Conservation (phyloP, 1,140 invertebrate species). For the Arctopsyche grandis region DNA sequence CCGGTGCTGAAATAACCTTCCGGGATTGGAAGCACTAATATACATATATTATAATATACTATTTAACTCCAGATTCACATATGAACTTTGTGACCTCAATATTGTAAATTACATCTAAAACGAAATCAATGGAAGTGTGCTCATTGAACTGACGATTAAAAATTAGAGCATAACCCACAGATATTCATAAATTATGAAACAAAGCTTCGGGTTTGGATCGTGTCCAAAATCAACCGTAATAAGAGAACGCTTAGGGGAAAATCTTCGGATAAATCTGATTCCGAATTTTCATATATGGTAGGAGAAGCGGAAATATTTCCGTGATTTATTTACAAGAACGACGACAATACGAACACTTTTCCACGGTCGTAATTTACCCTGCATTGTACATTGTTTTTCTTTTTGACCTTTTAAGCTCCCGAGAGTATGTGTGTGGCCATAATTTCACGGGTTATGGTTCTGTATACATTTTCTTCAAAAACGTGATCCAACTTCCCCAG, state of each 20-base stretch:
- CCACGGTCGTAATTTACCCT: constrained; percentile 11
- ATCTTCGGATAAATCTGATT: neutral
- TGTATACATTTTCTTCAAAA: neutral
- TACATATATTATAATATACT: no score
- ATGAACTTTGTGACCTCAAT: no score
- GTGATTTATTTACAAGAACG: constrained; percentile 10
- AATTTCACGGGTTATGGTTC: constrained; percentile 23
- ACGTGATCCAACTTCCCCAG: neutral
- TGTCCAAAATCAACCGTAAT: constrained; percentile 1
- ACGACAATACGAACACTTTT: constrained; percentile 8
- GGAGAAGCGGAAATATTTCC: constrained; percentile 9
- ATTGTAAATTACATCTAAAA: no score
- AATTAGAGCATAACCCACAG: neutral
- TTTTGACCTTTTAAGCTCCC: constrained; percentile 23
- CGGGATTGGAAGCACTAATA: no score
- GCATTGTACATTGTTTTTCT: neutral
- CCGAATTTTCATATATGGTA: neutral
- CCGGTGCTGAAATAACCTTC: no score
- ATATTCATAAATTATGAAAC: constrained; percentile 12
- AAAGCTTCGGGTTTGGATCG: neutral
- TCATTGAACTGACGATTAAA: neutral
- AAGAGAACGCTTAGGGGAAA: neutral
- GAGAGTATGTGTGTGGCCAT: neutral
- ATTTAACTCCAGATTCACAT: no score
- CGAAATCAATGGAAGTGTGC: neutral